Base-by-base conservation (phyloP, 2,888 invertebrate species). In the Ametastegia equiseti region DNA sequence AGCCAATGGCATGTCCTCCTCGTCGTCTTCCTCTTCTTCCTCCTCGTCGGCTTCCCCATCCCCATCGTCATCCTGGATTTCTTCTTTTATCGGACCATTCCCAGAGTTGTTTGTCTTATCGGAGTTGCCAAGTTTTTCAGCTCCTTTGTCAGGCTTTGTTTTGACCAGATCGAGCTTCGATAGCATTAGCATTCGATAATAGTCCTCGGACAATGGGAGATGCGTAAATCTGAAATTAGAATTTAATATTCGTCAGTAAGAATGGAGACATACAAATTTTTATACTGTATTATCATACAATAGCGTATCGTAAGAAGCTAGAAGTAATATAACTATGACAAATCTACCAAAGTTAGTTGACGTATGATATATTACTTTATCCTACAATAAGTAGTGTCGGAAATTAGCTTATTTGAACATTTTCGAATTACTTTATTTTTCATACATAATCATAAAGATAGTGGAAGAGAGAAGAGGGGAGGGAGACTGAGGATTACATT, bases 161-260 rank as follows among this genome's bases (percentile, higher is more conserved):
- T 88, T 90, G 86, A 87, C 82, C 86, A 88, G 85, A 60, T 89
- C 87, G 83, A 88, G 87, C 85, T 89, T 90, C 79, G 88, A 83
- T 81, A 89, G 86, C 87, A 89, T 88, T 84, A 84, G 84, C 87
- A 88, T 86, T 82, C 89, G 86, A 82, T 86, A 88, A 88, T 88
- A 88, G 45, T 84, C 88, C 83, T 88, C 89, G 84, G 89, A 80
- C 82, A 85, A 88, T 81, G 85, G 83, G 84, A 87, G 85, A 81
- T 86, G 88, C 83, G 80, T 84, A 87, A 87, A 91, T 86, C 91
- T 91, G 91, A 86, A 91, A 91, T 88, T 81, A 81, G 71, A 81
- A 81, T 71, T 81, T 50, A 63, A 65, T 73, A 36, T 45, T n/a
- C 73, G 47, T 81, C 63, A 88, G 88, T 89, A 86, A 54, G 23